Percentiles rank a stretch among this genome's conserved stretches.
phyloP scores from a whole-genome alignment of 2,888 invertebrate genomes.

The Pachymerium ferrugineum region DNA sequence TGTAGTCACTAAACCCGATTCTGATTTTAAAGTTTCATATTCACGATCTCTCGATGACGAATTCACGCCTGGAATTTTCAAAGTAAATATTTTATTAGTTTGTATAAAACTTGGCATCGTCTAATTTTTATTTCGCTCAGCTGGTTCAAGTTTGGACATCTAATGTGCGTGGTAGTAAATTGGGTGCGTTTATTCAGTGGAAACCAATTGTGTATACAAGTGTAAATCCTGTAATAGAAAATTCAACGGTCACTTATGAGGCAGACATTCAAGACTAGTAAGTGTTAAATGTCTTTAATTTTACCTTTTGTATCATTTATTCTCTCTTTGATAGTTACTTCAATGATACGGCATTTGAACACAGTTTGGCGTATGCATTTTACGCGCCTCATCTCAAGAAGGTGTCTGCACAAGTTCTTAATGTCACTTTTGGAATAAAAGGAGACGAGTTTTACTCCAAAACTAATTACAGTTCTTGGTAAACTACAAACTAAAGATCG shows the following conservation, averaged over 20 bases:
- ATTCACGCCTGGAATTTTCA: slow-evolving; percentile 19
- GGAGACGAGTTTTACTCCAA: background rate
- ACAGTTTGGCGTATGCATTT: background rate
- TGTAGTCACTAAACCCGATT: background rate
- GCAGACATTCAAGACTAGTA: background rate
- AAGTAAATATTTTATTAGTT: background rate
- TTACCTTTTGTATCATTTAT: background rate
- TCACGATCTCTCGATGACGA: background rate
- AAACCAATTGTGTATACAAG: slow-evolving; percentile 15
- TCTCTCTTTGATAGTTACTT: background rate
- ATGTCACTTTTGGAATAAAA: background rate
- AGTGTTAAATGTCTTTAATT: background rate
- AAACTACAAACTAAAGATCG: no score
- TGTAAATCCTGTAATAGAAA: background rate
- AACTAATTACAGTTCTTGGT: background rate
- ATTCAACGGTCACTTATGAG: background rate
- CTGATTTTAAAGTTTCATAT: background rate
- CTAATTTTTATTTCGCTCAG: background rate
- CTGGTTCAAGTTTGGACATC: no score
- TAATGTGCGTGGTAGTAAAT: background rate
- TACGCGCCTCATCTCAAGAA: background rate
- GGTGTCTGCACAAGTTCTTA: background rate
- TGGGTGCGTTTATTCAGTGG: background rate
- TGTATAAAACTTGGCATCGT: background rate
- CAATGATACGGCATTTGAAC: background rate